A percentile compares a stretch with the other conserved stretches of the same genome.
These are phyloP conservation scores for Eupithecia abbreviata DNA, from an alignment of 2,888 invertebrate genomes.

Conservation along the genomic window DNA sequence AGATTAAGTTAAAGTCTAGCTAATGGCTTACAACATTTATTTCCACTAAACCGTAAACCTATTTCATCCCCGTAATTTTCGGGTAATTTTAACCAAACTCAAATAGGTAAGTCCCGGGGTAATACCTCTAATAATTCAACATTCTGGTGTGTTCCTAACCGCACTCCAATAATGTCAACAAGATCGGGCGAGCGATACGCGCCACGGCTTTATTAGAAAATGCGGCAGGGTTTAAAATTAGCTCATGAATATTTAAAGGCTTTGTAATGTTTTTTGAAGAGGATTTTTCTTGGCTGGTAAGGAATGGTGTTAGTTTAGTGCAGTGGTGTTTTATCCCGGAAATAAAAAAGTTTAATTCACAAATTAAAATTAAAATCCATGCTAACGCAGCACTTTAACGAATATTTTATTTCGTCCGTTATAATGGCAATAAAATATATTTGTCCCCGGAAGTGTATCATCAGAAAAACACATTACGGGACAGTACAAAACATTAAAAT, in stretches of 20 bases:
- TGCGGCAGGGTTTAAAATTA: conserved; percentile 4
- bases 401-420: too few species aligned
- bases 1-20: background rate
- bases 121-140: conserved; percentile 36
- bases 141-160: conserved; percentile 24
- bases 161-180: conserved; percentile 10
- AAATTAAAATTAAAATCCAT: too few species aligned
- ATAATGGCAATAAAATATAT: background rate
- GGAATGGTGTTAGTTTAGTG: background rate
- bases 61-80: conserved; percentile 30
- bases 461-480: background rate
- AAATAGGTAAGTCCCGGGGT: conserved; percentile 38
- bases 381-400: too few species aligned
- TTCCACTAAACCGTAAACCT: conserved; percentile 15
- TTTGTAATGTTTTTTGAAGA: background rate
- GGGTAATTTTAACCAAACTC: conserved; percentile 35
- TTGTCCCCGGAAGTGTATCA: background rate
- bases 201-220: conserved; percentile 9
- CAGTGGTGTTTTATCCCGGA: background rate
- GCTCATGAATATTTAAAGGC: conserved; percentile 7
- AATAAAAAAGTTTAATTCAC: too few species aligned
- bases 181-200: conserved; percentile 12
- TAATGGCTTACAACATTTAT: background rate
- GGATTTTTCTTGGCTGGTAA: background rate
- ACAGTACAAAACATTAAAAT: background rate